Base-by-base conservation (phyloP, 2,797 vertebrate genomes). In the Stomatorhinus walkeri region DNA sequence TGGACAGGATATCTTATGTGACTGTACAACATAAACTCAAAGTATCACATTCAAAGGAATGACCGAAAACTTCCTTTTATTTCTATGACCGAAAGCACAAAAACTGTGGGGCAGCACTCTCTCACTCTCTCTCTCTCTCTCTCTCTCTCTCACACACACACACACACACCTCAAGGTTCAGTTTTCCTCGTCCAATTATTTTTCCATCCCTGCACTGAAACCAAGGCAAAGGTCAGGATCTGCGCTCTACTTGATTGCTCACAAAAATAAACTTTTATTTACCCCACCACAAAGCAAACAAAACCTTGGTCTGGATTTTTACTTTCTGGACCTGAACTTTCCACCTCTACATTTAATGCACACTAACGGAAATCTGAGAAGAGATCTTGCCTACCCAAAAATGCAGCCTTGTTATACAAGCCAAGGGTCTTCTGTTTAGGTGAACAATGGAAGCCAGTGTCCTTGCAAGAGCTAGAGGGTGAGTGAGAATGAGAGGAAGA, bases 241-340 rank as follows among this genome's bases (percentile, higher is more conserved):
- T 72, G 28, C 4, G 28, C 64, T 32, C 64, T 72, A 72, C 64
- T 72, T 72, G 64, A 72, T 72, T 72, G 64, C 64, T 72, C 64
- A 72, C 64, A 72, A 36, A 72, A 72, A 72, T 72, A 72, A 72
- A 72, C 64, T 36, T 72, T 72, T 72, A 72, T 72, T 72, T 72
- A 72, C 28, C 64, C 28, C 64, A 14, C 64, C 64, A 72, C 36
- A 72, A 36, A 36, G 28, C 64, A 72, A 36, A 36, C n/a, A 22
- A 22, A 59, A 22, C n/a, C 6, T 2, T 56, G 52, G 5, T 59
- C n/a, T 59, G n/a, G 56, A 59, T 59, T 22, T 22, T 0, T 56
- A 56, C 19, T 56, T 56, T 56, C 5, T 56, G 1, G 19, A 7
- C 19, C 1, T n/a, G 19, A n/a, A 56, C 19, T 19, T 56, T 59